A percentile compares a stretch with the other conserved stretches of the same genome.
Evolutionary conservation across 1,140 invertebrate genomes (phyloP).

Genomic region (Schlechtendalia chinensis): DNA sequence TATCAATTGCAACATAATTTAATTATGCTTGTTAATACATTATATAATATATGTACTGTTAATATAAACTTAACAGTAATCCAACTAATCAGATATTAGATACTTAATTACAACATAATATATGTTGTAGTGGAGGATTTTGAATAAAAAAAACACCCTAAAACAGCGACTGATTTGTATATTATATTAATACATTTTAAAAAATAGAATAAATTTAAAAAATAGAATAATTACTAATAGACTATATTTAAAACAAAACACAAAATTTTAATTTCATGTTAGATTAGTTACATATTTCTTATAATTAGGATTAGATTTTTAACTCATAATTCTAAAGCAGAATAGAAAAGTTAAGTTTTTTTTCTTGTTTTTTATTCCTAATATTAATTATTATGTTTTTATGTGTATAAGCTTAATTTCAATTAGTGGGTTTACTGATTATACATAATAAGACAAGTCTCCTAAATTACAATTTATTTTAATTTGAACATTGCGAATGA

Average conservation of each 20-base stretch:
- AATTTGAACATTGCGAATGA: background rate
- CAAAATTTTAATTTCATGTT: background rate
- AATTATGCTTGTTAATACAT: background rate
- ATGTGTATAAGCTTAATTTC: background rate
- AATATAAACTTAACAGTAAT: background rate
- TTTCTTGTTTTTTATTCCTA: background rate
- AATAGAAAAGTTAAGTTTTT: background rate
- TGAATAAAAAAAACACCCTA: background rate
- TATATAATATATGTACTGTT: background rate
- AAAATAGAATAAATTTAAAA: too few relatives aligned
- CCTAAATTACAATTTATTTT: background rate
- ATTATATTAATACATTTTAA: background rate
- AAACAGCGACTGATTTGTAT: background rate
- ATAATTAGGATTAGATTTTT: too few relatives aligned
- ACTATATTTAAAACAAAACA: background rate
- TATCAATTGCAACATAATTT: background rate
- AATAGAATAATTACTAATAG: background rate
- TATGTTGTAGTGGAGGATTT: background rate
- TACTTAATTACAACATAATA: background rate
- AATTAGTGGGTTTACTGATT: background rate
- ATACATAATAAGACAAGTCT: background rate
- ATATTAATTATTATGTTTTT: background rate
- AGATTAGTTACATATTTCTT: background rate
- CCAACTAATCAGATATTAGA: background rate
- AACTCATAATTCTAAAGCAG: too few relatives aligned